Percentiles rank a stretch among this genome's conserved stretches.
phyloP scores from a whole-genome alignment of 1,140 invertebrate species.

The Philotrypesis tridentata region DNA sequence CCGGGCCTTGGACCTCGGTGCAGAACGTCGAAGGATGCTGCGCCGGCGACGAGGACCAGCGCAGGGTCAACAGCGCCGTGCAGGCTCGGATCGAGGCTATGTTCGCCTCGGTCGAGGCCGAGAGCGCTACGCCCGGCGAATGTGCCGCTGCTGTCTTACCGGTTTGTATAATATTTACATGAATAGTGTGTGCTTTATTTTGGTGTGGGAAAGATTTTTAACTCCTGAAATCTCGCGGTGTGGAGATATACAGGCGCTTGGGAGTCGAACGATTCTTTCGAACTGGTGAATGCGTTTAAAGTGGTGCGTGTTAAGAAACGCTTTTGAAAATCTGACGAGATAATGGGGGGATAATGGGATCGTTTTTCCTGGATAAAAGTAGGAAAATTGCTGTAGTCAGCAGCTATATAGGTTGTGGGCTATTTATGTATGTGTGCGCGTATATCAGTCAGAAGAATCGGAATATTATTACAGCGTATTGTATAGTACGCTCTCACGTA shows the following conservation, averaged over 20 bases:
- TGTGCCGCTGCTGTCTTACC: constrained; percentile 70
- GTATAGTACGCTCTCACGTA: too few relatives aligned
- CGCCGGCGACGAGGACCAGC: constrained; percentile 64
- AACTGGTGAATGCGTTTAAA: too few relatives aligned
- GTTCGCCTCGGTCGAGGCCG: constrained; percentile 85
- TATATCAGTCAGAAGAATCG: neutral
- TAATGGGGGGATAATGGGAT: neutral
- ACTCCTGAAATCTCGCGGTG: too few relatives aligned
- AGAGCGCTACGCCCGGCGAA: constrained; percentile 74
- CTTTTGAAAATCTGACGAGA: neutral
- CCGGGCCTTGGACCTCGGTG: constrained; percentile 59
- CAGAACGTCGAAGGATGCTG: constrained; percentile 22
- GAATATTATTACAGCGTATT: neutral
- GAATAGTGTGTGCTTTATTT: too few relatives aligned
- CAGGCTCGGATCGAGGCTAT: constrained; percentile 90
- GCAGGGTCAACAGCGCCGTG: constrained; percentile 81
- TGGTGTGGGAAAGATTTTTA: too few relatives aligned
- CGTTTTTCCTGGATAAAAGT: neutral
- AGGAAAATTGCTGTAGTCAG: neutral
- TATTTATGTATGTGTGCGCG: too few relatives aligned
- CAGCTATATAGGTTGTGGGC: neutral
- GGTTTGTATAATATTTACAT: constrained; percentile 56
- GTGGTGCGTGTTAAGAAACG: too few relatives aligned
- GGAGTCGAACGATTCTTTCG: too few relatives aligned
- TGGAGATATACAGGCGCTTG: too few relatives aligned